A percentile compares a stretch with the other conserved stretches of the same genome.
Evolutionary conservation across 1,140 invertebrate genomes (phyloP).

Genomic region (Drosophila mojavensis): DNA sequence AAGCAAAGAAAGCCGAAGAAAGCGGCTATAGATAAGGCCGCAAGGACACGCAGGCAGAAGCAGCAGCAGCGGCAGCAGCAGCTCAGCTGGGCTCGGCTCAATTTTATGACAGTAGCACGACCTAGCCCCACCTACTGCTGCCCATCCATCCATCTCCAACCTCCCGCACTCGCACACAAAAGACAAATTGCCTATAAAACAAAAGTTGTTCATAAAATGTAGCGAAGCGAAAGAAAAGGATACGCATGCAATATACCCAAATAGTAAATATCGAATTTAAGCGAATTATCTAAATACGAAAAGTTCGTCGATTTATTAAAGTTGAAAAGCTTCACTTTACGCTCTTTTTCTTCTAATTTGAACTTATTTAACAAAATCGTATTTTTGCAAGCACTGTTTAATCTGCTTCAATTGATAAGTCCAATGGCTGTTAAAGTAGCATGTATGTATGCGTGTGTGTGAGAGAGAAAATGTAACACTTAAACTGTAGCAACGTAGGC

Average conservation of each 20-base stretch:
- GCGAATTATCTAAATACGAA: slow-evolving; percentile 3
- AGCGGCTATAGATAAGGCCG: slow-evolving; percentile 60
- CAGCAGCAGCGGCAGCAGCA: neutral
- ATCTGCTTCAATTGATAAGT: slow-evolving; percentile 5
- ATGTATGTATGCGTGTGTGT: neutral
- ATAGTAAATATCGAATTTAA: neutral
- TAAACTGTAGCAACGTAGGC: slow-evolving; percentile 21
- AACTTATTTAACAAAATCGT: neutral
- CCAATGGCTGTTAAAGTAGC: slow-evolving; percentile 12
- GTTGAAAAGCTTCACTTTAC: neutral
- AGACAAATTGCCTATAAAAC: slow-evolving; percentile 71
- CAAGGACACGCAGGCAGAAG: slow-evolving; percentile 35
- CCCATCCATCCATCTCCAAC: neutral
- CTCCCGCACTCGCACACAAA: slow-evolving; percentile 17
- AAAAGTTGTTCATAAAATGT: slow-evolving; percentile 44
- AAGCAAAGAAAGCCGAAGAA: slow-evolving; percentile 14
- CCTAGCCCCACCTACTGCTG: neutral
- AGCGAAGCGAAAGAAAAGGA: slow-evolving; percentile 8
- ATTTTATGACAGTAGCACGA: slow-evolving; percentile 58
- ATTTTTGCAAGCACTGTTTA: slow-evolving; percentile 9
- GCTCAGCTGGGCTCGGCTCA: neutral
- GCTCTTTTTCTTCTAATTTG: too few relatives aligned
- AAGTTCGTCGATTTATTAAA: neutral
- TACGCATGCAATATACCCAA: slow-evolving; percentile 12
- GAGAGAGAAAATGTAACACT: slow-evolving; percentile 9